Conservation (phyloP, 2,888 invertebrate genomes). For the Sarcophaga subvicina region DNA sequence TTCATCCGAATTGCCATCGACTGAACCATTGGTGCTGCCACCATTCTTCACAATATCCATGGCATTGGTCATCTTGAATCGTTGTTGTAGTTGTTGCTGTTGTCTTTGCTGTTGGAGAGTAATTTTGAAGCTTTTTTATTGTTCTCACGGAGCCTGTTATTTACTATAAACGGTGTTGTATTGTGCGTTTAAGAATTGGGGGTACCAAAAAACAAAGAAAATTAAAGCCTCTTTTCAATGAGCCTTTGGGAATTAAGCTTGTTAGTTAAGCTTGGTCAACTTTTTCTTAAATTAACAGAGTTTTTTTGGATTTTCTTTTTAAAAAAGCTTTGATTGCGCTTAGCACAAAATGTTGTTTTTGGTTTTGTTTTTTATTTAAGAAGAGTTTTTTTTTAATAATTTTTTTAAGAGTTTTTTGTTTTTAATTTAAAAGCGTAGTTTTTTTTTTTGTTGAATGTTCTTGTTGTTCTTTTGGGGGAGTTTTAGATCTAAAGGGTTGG, state of each 20-base stretch:
- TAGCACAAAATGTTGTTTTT: conserved; percentile 77
- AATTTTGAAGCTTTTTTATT: conserved; percentile 71
- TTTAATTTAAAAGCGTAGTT: conserved; percentile 67
- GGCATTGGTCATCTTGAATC: conserved; percentile 80
- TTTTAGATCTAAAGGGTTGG: conserved; percentile 61
- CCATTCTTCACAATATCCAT: conserved; percentile 92
- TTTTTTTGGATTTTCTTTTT: conserved; percentile 57
- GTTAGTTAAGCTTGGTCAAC: conserved; percentile 49
- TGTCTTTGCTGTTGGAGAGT: conserved; percentile 70
- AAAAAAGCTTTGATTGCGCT: conserved; percentile 80
- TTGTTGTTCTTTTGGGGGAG: conserved; percentile 59
- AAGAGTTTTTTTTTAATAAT: conserved; percentile 70
- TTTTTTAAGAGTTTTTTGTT: conserved; percentile 59
- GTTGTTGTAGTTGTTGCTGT: conserved; percentile 57
- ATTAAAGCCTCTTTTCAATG: not conserved
- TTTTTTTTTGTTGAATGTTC: conserved; percentile 58
- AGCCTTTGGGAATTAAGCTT: not conserved
- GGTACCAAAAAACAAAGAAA: no score
- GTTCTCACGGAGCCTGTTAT: not conserved
- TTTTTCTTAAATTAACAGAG: conserved; percentile 34
- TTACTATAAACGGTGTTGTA: no score
- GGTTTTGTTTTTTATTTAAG: conserved; percentile 58
- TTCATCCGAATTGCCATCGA: conserved; percentile 91
- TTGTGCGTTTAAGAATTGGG: not conserved
- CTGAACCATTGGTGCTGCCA: conserved; percentile 83